Evolutionary conservation across 1,140 invertebrate genomes (phyloP), one percentile per base, ranked within the genome.

Genomic region (Brachionus rotundiformis): DNA sequence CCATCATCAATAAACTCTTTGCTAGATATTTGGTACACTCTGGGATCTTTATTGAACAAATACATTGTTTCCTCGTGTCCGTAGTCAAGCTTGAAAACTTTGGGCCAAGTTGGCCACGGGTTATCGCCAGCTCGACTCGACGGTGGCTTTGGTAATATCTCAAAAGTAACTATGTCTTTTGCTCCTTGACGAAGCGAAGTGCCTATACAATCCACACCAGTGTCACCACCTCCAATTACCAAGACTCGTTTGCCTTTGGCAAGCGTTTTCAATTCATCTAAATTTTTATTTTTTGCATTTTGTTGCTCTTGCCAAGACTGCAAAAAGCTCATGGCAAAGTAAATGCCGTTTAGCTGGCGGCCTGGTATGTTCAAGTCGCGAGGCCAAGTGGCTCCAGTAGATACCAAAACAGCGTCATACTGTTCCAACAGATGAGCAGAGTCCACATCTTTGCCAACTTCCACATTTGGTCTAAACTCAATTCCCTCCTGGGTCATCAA

Each of bases 181-280:
- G 97, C 97, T 47, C 96, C 95, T 90, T 92, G 82, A 85, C 97
- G 91, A 11, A 98, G 90, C 2, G 95, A 96, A 1, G 97, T 99
- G 44, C 94, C 97, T 87, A 99, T 98, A 86, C 97, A 99, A 90
- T 99, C 97, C 88, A 94, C 96, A 0, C 97, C 97, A n/a, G 97
- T 99, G 87, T 99, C 97, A 29, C 97, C 97, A 11, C 97, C 97
- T 23, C 97, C 97, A 84, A 99, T 96, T 81, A 99, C 92, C 83
- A 99, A 92, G 3, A 99, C 95, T 88, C 97, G 90, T 87, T 98
- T 98, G 84, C 93, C 94, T 86, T 95, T 93, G 16, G 97, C 96
- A 47, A 92, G 90, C 36, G 94, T 90, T 54, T 91, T 85, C 84
- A 90, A 83, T 82, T 89, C 87, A 49, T 90, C 87, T 13, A 90